Evolutionary conservation across 2,113 vertebrate species (phyloP), one percentile per base, ranked within the genome.

Genomic region (Arothron firmamentum): DNA sequence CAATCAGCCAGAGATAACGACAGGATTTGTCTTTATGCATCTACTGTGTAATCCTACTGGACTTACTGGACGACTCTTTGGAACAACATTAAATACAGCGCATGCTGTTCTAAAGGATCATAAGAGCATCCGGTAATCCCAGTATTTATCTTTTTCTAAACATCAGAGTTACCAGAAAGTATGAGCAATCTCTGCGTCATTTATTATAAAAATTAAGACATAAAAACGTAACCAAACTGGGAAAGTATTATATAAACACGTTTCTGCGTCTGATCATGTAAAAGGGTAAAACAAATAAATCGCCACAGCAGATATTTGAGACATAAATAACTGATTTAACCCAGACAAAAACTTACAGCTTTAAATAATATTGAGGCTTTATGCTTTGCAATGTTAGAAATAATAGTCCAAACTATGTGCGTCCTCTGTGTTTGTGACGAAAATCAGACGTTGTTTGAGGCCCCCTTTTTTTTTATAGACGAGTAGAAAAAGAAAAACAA

Each of bases 281-380:
- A 72, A 58, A 63, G 46, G 14, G 6, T 3, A 53, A 50, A 45
- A 60, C 52, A 55, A 64, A 62, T 45, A 52, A 70, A 56, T 23
- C 58, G 58, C 43, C 59, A 38, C 20, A 7, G 28, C 56, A 62
- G 13, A 63, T 21, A 42, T 70, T 56, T 45, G 50, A 52, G 46
- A 63, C 61, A 23, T 51, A 49, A n/a, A 49, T 18, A 7, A 49
- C 78, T 77, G 77, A 78, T 80, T 84, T 66, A 75, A 75, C 56
- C 62, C 60, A 64, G 59, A 74, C 75, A 75, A 88, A 85, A 73
- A 64, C 62, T 34, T 72, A 70, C 72, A 77, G 63, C 75, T 64
- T 63, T 82, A 72, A 66, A 85, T 67, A 82, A 80, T 74, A 78
- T 19, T 89, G 86, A 88, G 78, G 72, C 72, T 51, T 80, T 80